phyloP scores from a whole-genome alignment of 2,888 invertebrate species.

The Piscicola geometra region DNA sequence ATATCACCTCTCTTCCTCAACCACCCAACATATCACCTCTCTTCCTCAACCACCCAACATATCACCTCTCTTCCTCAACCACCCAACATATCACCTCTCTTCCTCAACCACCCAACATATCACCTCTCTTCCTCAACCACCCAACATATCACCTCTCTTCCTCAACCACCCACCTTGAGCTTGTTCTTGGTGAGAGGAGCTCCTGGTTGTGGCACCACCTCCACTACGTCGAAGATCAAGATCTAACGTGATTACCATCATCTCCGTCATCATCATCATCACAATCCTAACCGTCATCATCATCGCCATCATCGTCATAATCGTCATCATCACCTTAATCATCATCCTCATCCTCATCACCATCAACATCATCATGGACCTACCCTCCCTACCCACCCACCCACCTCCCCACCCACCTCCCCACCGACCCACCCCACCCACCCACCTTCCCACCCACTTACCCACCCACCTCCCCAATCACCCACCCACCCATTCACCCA shows the following conservation, averaged over 20 bases:
- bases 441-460: conserved; percentile 52
- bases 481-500: conserved; percentile 73
- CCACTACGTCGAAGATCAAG: conserved; percentile 78
- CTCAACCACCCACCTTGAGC: conserved; percentile 79
- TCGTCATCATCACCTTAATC: background rate
- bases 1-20: too few relatives aligned
- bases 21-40: too few relatives aligned
- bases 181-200: conserved; percentile 94
- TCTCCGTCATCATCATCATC: too few relatives aligned
- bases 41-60: too few relatives aligned
- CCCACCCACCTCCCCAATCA: conserved; percentile 91
- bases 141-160: too few relatives aligned
- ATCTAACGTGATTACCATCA: conserved; percentile 45
- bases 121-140: too few relatives aligned
- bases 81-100: too few relatives aligned
- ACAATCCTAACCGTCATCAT: too few relatives aligned
- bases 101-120: too few relatives aligned
- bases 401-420: background rate
- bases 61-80: too few relatives aligned
- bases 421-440: background rate
- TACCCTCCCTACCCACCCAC: background rate
- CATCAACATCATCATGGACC: too few relatives aligned
- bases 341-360: background rate
- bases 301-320: background rate
- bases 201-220: conserved; percentile 97